A percentile compares a stretch with the other conserved stretches of the same genome.
These are phyloP conservation scores for Eufriesea mexicana DNA, from an alignment of 1,140 invertebrate species.

Conservation along the genomic window DNA sequence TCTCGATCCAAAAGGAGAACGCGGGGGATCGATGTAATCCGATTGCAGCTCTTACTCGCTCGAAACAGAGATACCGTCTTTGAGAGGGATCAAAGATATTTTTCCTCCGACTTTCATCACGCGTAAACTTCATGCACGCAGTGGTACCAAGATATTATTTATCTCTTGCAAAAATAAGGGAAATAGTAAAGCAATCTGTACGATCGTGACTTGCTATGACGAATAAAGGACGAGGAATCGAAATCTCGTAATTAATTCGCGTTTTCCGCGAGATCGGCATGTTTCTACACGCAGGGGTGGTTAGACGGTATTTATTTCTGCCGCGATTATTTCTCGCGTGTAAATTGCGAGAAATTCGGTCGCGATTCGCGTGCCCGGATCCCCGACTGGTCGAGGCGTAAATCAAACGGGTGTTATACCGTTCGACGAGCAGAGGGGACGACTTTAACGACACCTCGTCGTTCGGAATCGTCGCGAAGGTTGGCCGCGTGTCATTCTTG, in stretches of 20 bases:
- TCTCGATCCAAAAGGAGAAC: background rate
- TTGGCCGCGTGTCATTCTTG: slow-evolving; percentile 59
- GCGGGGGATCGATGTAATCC: background rate
- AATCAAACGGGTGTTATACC: slow-evolving; percentile 39
- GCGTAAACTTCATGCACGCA: too few species aligned
- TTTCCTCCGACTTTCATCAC: too few species aligned
- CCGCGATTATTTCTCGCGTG: too few species aligned
- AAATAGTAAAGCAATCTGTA: too few species aligned
- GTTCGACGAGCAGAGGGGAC: slow-evolving; percentile 4
- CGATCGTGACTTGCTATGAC: too few species aligned
- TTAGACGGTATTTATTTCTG: background rate
- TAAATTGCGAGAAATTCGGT: background rate
- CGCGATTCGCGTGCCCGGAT: background rate
- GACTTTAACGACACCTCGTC: slow-evolving; percentile 60
- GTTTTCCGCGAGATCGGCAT: accelerated
- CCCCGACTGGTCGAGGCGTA: slow-evolving; percentile 5
- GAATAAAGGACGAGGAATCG: too few species aligned
- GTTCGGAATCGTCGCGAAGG: slow-evolving; percentile 36
- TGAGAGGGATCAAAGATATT: too few species aligned
- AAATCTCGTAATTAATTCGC: background rate
- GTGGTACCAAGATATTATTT: too few species aligned
- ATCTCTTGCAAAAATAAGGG: too few species aligned
- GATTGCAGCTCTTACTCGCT: background rate
- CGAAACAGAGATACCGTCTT: background rate
- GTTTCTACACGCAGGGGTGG: background rate